phyloP scores from a whole-genome alignment of 2,113 vertebrate genomes.

The Urocitellus parryii region DNA sequence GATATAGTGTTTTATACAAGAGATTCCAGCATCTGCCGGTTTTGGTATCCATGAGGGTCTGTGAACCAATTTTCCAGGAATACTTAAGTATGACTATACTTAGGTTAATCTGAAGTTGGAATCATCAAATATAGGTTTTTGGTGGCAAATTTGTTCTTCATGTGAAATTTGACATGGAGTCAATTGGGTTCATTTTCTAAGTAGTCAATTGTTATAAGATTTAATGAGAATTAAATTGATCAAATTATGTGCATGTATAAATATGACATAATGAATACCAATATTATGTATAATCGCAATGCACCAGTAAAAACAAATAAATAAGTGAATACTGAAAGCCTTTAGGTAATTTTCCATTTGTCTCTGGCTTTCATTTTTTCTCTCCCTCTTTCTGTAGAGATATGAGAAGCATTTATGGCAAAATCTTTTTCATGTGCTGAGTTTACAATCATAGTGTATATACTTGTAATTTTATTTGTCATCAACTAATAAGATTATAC shows the following conservation, averaged over 20 bases:
- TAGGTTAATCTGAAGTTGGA: neutral
- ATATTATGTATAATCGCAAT: too few relatives aligned
- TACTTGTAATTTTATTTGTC: neutral
- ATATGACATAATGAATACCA: too few relatives aligned
- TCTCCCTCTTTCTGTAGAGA: neutral
- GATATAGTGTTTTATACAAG: too few relatives aligned
- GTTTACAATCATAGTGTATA: neutral
- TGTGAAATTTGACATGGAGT: neutral
- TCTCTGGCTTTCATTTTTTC: neutral
- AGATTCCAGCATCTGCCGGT: neutral
- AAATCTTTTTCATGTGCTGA: neutral
- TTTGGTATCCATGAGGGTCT: neutral
- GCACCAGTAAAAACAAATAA: too few relatives aligned
- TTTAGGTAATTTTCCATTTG: neutral
- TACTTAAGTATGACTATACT: neutral
- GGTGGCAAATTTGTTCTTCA: neutral
- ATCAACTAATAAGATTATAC: neutral
- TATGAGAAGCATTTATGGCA: neutral
- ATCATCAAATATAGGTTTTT: neutral
- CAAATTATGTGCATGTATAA: too few relatives aligned
- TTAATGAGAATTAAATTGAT: neutral
- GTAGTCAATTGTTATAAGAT: neutral
- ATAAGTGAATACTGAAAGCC: neutral
- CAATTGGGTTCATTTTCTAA: neutral
- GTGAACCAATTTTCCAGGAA: neutral